A percentile compares a stretch with the other conserved stretches of the same genome.
phyloP scores from a whole-genome alignment of 2,113 vertebrate genomes.

The Gallinago undulata region DNA sequence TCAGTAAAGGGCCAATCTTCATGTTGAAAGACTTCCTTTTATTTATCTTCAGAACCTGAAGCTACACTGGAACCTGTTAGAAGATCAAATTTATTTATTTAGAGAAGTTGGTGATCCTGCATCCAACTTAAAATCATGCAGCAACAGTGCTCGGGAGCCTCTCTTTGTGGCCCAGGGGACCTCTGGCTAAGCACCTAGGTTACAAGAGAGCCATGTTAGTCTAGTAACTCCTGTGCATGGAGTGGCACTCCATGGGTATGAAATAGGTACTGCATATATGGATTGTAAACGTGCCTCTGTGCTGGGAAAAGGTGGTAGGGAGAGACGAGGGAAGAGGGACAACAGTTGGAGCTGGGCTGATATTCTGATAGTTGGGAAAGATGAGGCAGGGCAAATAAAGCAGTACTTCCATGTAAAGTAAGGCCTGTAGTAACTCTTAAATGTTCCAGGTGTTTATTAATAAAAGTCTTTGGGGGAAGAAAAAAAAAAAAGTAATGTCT shows the following conservation, averaged over 20 bases:
- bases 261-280: not conserved
- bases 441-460: constrained; percentile 61
- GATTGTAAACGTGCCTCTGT: not conserved
- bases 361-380: not conserved
- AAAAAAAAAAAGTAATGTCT: not conserved
- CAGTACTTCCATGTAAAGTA: not conserved
- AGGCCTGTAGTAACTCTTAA: not conserved
- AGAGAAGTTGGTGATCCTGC: not conserved
- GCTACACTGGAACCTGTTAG: constrained; percentile 14
- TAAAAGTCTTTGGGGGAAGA: constrained; percentile 55
- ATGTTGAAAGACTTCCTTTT: not conserved
- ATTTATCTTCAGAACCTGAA: constrained; percentile 34
- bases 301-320: not conserved
- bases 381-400: not conserved
- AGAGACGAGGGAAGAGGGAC: not conserved
- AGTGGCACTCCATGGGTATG: not conserved
- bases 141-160: not conserved
- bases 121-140: not conserved
- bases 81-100: constrained; percentile 29
- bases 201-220: not conserved
- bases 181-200: not conserved
- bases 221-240: not conserved
- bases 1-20: constrained; percentile 8
- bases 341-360: not conserved
- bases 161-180: not conserved